These are phyloP conservation scores for Formica exsecta DNA, from an alignment of 1,140 invertebrate genomes.

Conservation along the genomic window DNA sequence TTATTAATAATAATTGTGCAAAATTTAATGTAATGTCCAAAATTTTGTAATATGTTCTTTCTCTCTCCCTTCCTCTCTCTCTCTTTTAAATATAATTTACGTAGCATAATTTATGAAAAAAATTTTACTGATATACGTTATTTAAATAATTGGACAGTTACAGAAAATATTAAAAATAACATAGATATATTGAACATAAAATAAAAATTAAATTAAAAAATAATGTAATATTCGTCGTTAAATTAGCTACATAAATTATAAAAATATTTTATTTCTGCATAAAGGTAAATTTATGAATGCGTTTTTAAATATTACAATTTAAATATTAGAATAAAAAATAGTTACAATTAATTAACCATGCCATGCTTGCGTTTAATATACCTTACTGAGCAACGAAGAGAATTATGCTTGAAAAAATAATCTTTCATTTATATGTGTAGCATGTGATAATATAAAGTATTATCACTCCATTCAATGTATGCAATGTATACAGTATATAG, in stretches of 20 bases:
- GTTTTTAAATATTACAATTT: background rate
- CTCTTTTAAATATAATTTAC: background rate
- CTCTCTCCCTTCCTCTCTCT: too few relatives aligned
- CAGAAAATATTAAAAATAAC: background rate
- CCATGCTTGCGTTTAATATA: background rate
- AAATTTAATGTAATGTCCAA: background rate
- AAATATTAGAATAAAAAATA: background rate
- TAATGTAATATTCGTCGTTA: background rate
- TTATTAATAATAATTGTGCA: background rate
- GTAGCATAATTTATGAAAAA: background rate
- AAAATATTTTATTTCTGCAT: background rate
- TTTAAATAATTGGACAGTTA: background rate
- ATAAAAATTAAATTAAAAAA: background rate
- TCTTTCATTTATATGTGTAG: background rate
- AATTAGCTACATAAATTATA: background rate
- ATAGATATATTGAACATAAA: background rate
- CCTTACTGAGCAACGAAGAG: background rate
- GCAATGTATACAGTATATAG: too few relatives aligned
- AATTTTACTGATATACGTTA: background rate
- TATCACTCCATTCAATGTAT: background rate
- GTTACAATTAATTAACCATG: background rate
- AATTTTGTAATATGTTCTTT: background rate
- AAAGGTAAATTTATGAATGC: background rate
- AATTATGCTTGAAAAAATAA: background rate
- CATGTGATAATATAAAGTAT: conserved; percentile 7